Conservation (phyloP, 1,140 invertebrate genomes). For the Drosophila takahashii region DNA sequence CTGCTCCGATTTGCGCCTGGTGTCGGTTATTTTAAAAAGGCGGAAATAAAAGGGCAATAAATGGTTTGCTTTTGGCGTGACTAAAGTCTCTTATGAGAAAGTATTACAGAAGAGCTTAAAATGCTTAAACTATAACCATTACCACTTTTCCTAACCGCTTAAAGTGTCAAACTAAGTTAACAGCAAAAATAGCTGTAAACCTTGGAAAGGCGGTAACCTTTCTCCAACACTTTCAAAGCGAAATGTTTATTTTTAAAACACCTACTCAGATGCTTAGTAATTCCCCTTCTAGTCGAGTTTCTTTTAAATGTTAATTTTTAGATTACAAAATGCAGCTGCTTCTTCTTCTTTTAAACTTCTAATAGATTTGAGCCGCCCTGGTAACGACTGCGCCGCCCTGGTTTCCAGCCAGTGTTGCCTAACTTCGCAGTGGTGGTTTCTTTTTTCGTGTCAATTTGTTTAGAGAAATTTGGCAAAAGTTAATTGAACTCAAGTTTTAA, state of each 20-base stretch:
- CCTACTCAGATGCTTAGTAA: neutral
- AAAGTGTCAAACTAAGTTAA: neutral
- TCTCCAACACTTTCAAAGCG: neutral
- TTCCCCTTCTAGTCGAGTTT: neutral
- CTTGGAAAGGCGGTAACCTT: neutral
- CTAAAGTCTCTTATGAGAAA: too few relatives aligned
- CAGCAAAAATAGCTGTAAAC: neutral
- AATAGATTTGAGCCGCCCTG: too few relatives aligned
- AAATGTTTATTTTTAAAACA: neutral
- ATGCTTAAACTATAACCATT: neutral
- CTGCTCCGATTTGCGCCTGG: constrained; percentile 31
- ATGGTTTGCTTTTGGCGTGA: neutral
- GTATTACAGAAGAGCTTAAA: too few relatives aligned
- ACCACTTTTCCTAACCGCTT: neutral
- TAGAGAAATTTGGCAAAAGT: constrained; percentile 3
- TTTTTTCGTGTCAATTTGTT: constrained; percentile 51
- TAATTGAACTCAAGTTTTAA: neutral
- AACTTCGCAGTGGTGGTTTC: constrained; percentile 57
- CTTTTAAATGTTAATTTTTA: neutral
- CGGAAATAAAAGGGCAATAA: neutral
- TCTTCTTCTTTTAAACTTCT: constrained; percentile 39
- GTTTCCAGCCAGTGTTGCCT: constrained; percentile 29
- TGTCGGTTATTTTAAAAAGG: constrained; percentile 71
- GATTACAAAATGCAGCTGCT: constrained; percentile 7
- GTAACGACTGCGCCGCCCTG: too few relatives aligned